These are phyloP conservation scores for Hydrolagus affinis DNA, from an alignment of 2,113 vertebrate species.

Conservation along the genomic window DNA sequence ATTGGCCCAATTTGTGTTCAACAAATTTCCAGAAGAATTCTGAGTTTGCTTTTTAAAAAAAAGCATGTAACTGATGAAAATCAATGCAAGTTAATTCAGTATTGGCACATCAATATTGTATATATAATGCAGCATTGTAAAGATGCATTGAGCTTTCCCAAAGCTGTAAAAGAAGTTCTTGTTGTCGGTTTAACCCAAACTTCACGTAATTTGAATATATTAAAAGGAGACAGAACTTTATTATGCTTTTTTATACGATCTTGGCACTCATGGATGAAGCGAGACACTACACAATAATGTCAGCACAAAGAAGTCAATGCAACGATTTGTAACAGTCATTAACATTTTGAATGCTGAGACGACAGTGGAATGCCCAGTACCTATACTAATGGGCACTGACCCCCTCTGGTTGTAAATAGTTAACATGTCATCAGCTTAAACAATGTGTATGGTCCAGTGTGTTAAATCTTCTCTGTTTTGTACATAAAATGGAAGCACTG, in stretches of 20 bases:
- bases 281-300: background rate
- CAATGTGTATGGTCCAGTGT: too few species aligned
- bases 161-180: background rate
- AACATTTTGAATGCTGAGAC: background rate
- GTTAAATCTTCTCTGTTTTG: too few species aligned
- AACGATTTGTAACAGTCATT: background rate
- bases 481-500: too few species aligned
- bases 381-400: too few species aligned
- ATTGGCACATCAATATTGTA: background rate
- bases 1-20: background rate
- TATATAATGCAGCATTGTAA: background rate
- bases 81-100: background rate
- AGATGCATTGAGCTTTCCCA: background rate
- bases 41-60: background rate
- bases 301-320: background rate
- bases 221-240: background rate
- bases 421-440: too few species aligned
- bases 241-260: background rate
- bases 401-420: too few species aligned
- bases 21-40: background rate
- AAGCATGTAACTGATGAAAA: background rate
- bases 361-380: too few species aligned
- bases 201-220: background rate
- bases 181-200: background rate
- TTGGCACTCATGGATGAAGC: background rate